These are phyloP conservation scores for Liolophura sinensis DNA, from an alignment of 1,140 invertebrate species.

Conservation along the genomic window DNA sequence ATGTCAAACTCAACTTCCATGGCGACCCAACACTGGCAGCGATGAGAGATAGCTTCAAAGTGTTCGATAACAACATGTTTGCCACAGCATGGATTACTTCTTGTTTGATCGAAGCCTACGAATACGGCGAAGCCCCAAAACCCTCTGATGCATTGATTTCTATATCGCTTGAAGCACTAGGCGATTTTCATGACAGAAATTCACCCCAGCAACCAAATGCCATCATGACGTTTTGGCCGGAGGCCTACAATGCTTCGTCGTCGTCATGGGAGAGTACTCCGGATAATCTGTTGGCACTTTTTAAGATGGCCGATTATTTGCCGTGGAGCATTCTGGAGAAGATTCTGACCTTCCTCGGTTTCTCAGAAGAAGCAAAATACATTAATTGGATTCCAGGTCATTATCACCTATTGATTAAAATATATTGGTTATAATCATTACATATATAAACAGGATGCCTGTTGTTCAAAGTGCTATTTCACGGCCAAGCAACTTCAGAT, in stretches of 20 bases:
- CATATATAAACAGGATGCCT: no score
- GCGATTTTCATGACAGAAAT: conserved; percentile 31
- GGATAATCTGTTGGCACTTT: conserved; percentile 35
- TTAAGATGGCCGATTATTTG: conserved; percentile 27
- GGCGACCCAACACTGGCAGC: conserved; percentile 32
- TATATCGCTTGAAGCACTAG: conserved; percentile 15
- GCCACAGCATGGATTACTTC: conserved; percentile 47
- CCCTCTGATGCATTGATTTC: conserved; percentile 29
- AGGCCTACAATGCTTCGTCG: conserved; percentile 19
- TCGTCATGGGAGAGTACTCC: conserved; percentile 36
- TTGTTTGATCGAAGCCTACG: conserved; percentile 34
- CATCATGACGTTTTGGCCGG: conserved; percentile 21
- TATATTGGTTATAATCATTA: no score
- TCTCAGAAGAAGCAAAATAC: no score
- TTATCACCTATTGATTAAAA: no score
- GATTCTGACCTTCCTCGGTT: conserved; percentile 31
- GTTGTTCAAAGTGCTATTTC: no score
- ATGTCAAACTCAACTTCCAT: conserved; percentile 45
- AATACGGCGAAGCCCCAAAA: conserved; percentile 38
- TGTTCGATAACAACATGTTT: conserved; percentile 54
- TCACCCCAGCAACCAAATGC: neutral
- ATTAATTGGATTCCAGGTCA: no score
- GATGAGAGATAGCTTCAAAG: conserved; percentile 29
- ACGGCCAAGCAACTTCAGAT: no score
- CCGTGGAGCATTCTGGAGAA: conserved; percentile 34